Base-by-base conservation (phyloP, 2,113 vertebrate genomes). In the Turdus rufiventris region DNA sequence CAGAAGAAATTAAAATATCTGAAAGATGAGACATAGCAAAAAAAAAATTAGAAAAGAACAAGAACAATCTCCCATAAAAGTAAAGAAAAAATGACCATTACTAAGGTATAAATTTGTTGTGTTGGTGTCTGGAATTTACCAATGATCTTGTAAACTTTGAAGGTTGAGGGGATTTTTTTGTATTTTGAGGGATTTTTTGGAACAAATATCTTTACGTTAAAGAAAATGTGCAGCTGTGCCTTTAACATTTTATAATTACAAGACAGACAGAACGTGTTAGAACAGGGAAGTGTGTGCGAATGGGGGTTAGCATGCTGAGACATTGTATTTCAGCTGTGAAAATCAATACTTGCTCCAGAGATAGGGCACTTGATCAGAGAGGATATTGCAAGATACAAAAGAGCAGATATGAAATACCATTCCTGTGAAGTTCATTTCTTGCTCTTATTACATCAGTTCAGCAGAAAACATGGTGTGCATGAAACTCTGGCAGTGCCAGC, bases 351-450 rank as follows among this genome's bases (percentile, higher is more conserved):
- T 95, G 79, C 70, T 96, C 61, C 73, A 84, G 66, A 97, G 96
- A 97, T 96, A 97, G 88, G 89, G 73, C 94, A 95, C 93, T 98
- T 97, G 96, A 98, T 97, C 96, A 98, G 94, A 98, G 97, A 97
- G 96, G 96, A 98, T 97, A 97, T 97, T 98, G 92, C 89, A 91
- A 96, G 93, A 96, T 96, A 94, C 93, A 93, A 95, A 96, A 95
- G 76, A 96, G 74, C 51, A 96, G 91, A 96, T 97, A 96, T 94
- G 93, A 97, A 97, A 96, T 97, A 94, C 78, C 78, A 77, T 94
- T 95, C 80, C 86, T 79, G 85, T 95, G 96, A 96, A 97, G 94
- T 96, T 97, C 92, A 95, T 97, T 97, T 96, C 94, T 96, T 96
- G 40, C 56, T 93, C 90, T 97, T 97, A 97, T 97, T 96, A 89